phyloP scores from a whole-genome alignment of 2,797 vertebrate species.

The Mormyrus proboscirostris region DNA sequence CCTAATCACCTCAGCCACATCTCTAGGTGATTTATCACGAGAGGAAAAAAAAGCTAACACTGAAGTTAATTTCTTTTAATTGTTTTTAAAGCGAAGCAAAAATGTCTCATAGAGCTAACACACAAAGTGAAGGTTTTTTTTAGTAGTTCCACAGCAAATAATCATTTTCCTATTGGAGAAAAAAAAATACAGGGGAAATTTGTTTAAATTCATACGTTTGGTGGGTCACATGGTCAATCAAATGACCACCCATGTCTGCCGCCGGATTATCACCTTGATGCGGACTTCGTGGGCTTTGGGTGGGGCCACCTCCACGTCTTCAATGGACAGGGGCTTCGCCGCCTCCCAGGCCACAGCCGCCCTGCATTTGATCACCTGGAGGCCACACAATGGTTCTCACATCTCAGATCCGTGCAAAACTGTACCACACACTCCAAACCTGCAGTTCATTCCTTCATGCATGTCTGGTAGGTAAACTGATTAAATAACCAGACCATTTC shows the following conservation, averaged over 20 bases:
- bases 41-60: neutral
- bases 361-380: constrained; percentile 88
- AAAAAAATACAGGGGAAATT: neutral
- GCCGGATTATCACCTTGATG: constrained; percentile 73
- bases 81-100: neutral
- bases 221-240: neutral
- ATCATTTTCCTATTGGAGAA: neutral
- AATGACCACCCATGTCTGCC: neutral
- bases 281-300: constrained; percentile 90
- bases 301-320: constrained; percentile 88
- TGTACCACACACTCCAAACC: neutral
- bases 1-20: neutral
- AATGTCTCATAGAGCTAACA: neutral
- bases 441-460: neutral
- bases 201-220: neutral
- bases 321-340: constrained; percentile 81
- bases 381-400: neutral
- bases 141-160: neutral
- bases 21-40: neutral
- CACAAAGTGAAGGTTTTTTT: neutral
- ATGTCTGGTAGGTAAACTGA: neutral
- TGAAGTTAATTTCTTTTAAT: neutral
- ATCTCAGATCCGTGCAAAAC: neutral
- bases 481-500: neutral
- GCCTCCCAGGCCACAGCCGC: constrained; percentile 92